phyloP scores from a whole-genome alignment of 2,797 vertebrate genomes.

The Cynopterus sphinx region DNA sequence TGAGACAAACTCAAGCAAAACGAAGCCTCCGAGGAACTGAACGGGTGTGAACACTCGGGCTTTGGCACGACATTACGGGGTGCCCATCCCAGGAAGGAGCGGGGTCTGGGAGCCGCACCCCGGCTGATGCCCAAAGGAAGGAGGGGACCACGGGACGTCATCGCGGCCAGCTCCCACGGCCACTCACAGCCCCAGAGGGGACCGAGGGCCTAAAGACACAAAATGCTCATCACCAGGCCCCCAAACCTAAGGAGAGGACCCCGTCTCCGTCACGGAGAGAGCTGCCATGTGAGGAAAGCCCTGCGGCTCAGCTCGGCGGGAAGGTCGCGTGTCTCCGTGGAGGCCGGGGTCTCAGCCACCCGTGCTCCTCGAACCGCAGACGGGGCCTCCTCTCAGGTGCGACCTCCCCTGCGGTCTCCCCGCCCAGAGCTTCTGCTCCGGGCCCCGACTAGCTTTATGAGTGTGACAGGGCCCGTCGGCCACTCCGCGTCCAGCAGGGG shows the following conservation, averaged over 20 bases:
- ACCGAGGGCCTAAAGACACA: not conserved
- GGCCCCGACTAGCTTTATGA: too few relatives aligned
- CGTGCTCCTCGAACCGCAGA: not conserved
- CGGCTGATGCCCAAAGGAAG: not conserved
- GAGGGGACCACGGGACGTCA: not conserved
- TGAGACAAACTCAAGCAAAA: not conserved
- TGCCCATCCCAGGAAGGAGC: too few relatives aligned
- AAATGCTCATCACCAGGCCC: not conserved
- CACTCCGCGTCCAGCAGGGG: conserved; percentile 56
- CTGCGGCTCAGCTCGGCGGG: not conserved
- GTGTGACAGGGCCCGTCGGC: not conserved
- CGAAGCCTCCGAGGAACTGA: not conserved
- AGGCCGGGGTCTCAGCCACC: not conserved
- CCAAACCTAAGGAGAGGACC: not conserved
- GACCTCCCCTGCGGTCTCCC: not conserved
- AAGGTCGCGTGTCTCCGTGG: not conserved
- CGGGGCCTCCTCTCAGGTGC: accelerated
- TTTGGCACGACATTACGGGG: not conserved
- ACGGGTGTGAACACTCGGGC: not conserved
- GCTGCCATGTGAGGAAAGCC: not conserved
- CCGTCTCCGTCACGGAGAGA: not conserved
- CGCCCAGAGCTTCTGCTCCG: too few relatives aligned
- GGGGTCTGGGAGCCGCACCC: too few relatives aligned
- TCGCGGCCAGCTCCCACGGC: not conserved
- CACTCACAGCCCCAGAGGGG: too few relatives aligned